phyloP scores from a whole-genome alignment of 2,113 vertebrate genomes.

The Setophaga kirtlandii region DNA sequence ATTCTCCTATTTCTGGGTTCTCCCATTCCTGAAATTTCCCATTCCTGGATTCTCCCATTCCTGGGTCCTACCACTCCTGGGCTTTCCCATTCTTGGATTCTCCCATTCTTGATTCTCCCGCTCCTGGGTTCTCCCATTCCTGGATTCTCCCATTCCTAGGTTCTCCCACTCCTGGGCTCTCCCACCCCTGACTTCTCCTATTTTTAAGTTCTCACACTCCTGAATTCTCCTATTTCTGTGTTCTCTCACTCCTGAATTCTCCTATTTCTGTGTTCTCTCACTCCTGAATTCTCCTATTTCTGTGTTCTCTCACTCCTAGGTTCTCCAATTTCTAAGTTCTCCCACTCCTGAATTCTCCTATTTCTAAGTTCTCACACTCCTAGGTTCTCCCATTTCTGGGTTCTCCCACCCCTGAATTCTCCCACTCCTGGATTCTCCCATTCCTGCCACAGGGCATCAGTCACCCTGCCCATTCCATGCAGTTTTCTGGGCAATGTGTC shows the following conservation, averaged over 20 bases:
- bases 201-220: neutral
- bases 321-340: neutral
- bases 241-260: neutral
- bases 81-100: rapidly evolving
- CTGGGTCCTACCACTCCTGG: rapidly evolving
- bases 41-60: too few species aligned
- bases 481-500: neutral
- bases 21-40: too few species aligned
- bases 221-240: neutral
- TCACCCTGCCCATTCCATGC: rapidly evolving
- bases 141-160: rapidly evolving
- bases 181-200: neutral
- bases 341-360: neutral
- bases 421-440: neutral
- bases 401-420: rapidly evolving
- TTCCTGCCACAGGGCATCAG: neutral
- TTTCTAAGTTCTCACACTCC: neutral
- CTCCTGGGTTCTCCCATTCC: neutral
- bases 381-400: neutral
- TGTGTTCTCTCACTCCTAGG: too few species aligned
- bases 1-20: rapidly evolving
- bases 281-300: neutral
- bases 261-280: rapidly evolving
- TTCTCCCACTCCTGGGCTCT: neutral
- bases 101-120: rapidly evolving